Percentiles rank a stretch among this genome's conserved stretches.
These are phyloP conservation scores for Siderastrea radians DNA, from an alignment of 92 coral and sea anemone genomes.

Conservation along the genomic window DNA sequence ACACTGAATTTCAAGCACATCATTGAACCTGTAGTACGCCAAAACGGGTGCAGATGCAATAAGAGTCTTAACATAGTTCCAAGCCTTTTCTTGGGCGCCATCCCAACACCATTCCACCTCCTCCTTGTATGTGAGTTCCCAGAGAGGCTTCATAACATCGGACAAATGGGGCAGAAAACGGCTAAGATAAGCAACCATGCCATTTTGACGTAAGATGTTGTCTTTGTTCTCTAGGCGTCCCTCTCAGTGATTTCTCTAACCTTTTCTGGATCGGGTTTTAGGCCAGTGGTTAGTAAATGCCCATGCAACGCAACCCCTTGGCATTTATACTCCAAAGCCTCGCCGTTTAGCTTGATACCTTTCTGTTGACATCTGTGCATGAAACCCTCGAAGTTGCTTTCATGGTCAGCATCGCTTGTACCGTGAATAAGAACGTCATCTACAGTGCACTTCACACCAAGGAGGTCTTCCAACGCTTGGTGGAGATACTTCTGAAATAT, in stretches of 20 bases:
- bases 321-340: slow-evolving; percentile 43
- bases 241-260: slow-evolving; percentile 30
- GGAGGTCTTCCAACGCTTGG: no score
- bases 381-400: no score
- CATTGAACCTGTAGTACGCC: slow-evolving; percentile 50
- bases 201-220: slow-evolving; percentile 11
- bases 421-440: no score
- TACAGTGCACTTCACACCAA: no score
- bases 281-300: slow-evolving; percentile 44
- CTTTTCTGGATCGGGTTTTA: slow-evolving; percentile 36
- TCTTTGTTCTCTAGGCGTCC: slow-evolving; percentile 12
- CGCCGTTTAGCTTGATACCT: slow-evolving; percentile 38
- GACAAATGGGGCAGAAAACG: slow-evolving; percentile 30
- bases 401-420: no score
- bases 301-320: slow-evolving; percentile 57
- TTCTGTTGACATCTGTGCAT: slow-evolving; percentile 26
- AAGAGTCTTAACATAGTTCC: slow-evolving; percentile 19
- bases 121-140: slow-evolving; percentile 6
- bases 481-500: no score
- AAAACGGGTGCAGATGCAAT: slow-evolving; percentile 56
- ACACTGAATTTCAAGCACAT: slow-evolving; percentile 60
- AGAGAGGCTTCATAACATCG: slow-evolving; percentile 52
- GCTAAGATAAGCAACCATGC: slow-evolving; percentile 36
- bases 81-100: no score
- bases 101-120: not conserved